phyloP scores from a whole-genome alignment of 2,888 invertebrate species.

The Xylota segnis region DNA sequence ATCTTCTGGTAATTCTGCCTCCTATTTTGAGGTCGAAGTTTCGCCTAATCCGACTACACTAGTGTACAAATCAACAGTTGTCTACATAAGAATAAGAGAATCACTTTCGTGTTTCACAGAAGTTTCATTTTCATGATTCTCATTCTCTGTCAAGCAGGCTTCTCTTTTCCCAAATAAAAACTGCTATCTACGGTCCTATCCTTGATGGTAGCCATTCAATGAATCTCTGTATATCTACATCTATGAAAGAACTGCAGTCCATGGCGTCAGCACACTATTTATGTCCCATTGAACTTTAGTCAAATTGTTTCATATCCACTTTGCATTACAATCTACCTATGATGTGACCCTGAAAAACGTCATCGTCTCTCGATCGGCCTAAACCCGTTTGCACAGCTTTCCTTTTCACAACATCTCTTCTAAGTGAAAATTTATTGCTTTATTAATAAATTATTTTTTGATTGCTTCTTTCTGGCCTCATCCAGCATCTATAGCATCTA shows the following conservation, averaged over 20 bases:
- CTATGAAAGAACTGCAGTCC: not conserved
- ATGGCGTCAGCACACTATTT: constrained; percentile 11
- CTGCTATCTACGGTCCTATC: no score
- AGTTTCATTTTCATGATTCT: no score
- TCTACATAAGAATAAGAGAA: no score
- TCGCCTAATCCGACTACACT: no score
- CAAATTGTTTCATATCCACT: constrained; percentile 10
- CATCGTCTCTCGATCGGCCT: not conserved
- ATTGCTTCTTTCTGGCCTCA: constrained; percentile 44
- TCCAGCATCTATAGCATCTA: not conserved
- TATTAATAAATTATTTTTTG: constrained; percentile 57
- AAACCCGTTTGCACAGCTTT: constrained; percentile 40
- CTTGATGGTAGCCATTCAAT: no score
- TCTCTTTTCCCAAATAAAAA: no score
- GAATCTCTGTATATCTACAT: no score
- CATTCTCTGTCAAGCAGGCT: no score
- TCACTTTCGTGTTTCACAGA: no score
- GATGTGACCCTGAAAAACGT: constrained; percentile 40
- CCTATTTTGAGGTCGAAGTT: no score
- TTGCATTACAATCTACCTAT: constrained; percentile 15
- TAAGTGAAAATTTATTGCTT: constrained; percentile 54
- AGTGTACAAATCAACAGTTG: no score
- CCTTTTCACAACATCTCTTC: constrained; percentile 49
- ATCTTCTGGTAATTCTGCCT: no score
- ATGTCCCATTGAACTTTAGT: not conserved